A percentile compares a stretch with the other conserved stretches of the same genome.
Evolutionary conservation across 2,888 invertebrate species (phyloP).

Genomic region (Eupithecia vulgata): DNA sequence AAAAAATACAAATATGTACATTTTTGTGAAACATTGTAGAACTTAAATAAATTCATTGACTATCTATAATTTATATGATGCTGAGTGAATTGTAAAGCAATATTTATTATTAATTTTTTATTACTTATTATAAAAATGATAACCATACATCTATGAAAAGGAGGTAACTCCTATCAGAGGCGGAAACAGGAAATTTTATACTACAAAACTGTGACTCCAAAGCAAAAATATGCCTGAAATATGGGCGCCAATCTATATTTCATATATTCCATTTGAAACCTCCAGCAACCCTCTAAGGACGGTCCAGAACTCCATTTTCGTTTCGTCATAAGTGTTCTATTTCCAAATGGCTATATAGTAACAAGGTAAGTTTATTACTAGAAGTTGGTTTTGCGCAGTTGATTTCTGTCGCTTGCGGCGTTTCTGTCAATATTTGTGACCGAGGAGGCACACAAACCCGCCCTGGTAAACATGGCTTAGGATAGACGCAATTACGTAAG

Average conservation of each 20-base stretch:
- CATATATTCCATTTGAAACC: not conserved
- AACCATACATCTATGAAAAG: too few species aligned
- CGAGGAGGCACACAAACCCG: conserved; percentile 52
- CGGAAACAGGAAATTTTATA: not conserved
- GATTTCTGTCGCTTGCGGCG: conserved; percentile 60
- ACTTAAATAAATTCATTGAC: too few species aligned
- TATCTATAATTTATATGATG: too few species aligned
- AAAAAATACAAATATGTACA: too few species aligned
- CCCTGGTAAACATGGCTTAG: conserved; percentile 61
- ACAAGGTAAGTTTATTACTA: conserved; percentile 20
- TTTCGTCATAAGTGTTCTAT: conserved; percentile 6
- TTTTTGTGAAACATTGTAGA: too few species aligned
- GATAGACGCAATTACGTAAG: conserved; percentile 59
- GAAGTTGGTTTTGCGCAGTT: conserved; percentile 53
- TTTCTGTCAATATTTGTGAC: conserved; percentile 72
- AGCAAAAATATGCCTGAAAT: not conserved
- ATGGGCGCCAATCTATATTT: conserved; percentile 3
- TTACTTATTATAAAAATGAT: too few species aligned
- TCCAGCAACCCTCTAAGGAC: not conserved
- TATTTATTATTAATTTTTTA: too few species aligned
- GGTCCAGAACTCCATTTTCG: not conserved
- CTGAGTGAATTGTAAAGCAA: too few species aligned
- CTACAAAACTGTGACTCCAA: not conserved
- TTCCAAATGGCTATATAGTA: not conserved
- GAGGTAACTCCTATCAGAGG: too few species aligned